Conservation (phyloP, 2,113 vertebrate species). For the Coptodon rendalli region DNA sequence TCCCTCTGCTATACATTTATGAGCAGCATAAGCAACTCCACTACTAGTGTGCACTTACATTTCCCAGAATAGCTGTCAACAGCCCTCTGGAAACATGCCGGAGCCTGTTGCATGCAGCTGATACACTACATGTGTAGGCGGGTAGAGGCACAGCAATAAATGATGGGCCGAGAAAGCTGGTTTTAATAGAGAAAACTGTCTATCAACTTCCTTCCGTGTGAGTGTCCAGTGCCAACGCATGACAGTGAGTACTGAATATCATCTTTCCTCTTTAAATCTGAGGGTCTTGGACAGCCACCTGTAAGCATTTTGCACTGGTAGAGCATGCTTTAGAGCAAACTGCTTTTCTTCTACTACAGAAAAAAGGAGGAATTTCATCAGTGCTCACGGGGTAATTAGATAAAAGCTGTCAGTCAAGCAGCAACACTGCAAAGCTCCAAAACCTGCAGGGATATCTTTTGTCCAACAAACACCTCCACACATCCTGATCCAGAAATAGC, state of each 20-base stretch:
- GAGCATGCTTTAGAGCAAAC: neutral
- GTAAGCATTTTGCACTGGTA: neutral
- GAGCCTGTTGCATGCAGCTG: neutral
- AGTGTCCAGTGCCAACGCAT: neutral
- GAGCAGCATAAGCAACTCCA: neutral
- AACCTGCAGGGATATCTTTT: neutral
- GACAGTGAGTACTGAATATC: neutral
- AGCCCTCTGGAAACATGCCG: neutral
- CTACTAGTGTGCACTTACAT: neutral
- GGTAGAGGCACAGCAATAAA: neutral
- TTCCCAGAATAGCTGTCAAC: neutral
- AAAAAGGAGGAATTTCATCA: neutral
- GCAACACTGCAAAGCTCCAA: neutral
- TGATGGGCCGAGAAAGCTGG: neutral
- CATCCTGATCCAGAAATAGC: neutral
- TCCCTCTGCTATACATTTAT: neutral
- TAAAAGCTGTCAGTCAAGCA: neutral
- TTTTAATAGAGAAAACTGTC: neutral
- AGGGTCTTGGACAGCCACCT: neutral
- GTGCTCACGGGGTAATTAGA: neutral
- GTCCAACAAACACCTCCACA: neutral
- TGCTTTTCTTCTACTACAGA: neutral
- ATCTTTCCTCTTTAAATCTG: neutral
- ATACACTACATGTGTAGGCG: slow-evolving; percentile 7
- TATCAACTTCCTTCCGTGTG: neutral